Base-by-base conservation (phyloP, 2,797 vertebrate genomes). In the Euthynnus affinis region DNA sequence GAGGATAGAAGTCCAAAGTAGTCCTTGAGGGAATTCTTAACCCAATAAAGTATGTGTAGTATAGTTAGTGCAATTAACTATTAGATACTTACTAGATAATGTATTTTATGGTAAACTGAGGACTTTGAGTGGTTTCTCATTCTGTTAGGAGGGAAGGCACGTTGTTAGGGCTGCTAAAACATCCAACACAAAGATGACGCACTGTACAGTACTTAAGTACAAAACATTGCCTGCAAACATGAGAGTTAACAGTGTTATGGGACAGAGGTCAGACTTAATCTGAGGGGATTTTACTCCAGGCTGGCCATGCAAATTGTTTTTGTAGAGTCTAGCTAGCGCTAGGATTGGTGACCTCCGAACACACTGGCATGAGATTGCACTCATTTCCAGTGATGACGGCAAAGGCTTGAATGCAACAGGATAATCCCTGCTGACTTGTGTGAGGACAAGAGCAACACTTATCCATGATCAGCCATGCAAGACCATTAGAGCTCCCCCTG, bases 361-460 rank as follows among this genome's bases (percentile, higher is more conserved):
- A 71, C 64, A 70, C 76, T 44, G 56, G 29, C 18, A 23, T 82
- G 70, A 84, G 81, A 76, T 69, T 82, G 83, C 37, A 66, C 84
- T 88, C 44, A 78, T 87, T 93, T 90, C 82, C 66, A 71, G 76
- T 52, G 83, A 89, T 83, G 91, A 89, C 83, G 87, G 76, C 86
- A 91, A 71, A 85, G 84, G 52, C 73, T 79, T 60, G 67, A 88
- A 82, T 88, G 78, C 74, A 78, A 62, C 58, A n/a, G 77, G 88
- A 85, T 94, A 89, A 95, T 93, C 90, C 75, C 46, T 13, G 74
- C 52, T 82, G 72, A 90, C 71, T 87, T 92, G 80, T 77, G 80
- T 75, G 78, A 89, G 85, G 76, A 84, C 72, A 83, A 85, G 22
- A 48, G 59, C 81, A 69, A 71, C 57, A 42, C 55, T 85, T 82